Evolutionary conservation across 35 echinoderm and acorn worm species (phyloP).

Genomic region (Ophiothrix spiculata): DNA sequence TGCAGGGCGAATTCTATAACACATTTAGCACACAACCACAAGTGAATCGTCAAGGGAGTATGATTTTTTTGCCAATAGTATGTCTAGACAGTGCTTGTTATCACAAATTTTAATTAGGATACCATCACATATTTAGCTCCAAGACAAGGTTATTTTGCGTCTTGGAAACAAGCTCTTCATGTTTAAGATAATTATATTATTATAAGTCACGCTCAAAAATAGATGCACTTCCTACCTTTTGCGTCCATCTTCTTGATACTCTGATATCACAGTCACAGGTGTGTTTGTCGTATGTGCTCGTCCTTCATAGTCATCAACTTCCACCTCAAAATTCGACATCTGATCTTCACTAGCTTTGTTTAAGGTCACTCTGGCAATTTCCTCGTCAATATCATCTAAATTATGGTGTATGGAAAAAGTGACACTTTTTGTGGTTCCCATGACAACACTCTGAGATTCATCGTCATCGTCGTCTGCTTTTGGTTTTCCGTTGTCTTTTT

Average conservation of each 20-base stretch:
- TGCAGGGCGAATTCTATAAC: no score
- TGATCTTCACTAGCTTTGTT: not conserved
- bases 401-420: conserved; percentile 33
- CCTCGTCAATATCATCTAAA: conserved; percentile 42
- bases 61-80: no score
- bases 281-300: conserved; percentile 44
- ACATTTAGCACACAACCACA: no score
- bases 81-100: no score
- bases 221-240: conserved; percentile 19
- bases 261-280: conserved; percentile 34
- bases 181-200: not conserved
- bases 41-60: no score
- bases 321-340: conserved; percentile 29
- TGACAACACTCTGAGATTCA: not conserved
- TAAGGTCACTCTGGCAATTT: conserved; percentile 23
- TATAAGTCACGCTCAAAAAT: not conserved
- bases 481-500: no score
- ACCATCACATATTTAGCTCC: not conserved
- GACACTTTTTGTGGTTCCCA: conserved; percentile 36
- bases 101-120: not conserved
- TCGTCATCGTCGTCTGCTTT: not conserved
- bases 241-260: conserved; percentile 16
- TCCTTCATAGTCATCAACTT: conserved; percentile 19
- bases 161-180: not conserved
- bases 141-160: not conserved